Percentiles rank a stretch among this genome's conserved stretches.
Evolutionary conservation across 2,113 vertebrate genomes (phyloP).

Genomic region (Bufo gargarizans): DNA sequence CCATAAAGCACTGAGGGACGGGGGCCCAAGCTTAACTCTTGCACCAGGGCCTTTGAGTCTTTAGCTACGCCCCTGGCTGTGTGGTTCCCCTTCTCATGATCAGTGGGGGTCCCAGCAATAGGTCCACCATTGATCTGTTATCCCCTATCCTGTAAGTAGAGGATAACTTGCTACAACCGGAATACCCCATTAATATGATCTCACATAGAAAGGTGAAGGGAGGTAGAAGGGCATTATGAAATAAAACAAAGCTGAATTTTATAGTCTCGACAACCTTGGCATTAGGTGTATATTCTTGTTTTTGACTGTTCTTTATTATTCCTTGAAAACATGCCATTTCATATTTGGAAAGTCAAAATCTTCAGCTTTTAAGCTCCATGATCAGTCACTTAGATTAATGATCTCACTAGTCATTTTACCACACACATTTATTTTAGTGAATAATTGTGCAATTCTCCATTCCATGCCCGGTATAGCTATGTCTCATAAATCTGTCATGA

Average conservation of each 20-base stretch:
- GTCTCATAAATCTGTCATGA: conserved; percentile 32
- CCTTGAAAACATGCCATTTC: neutral
- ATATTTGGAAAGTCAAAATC: conserved; percentile 6
- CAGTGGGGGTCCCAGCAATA: too few relatives aligned
- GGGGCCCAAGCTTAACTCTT: too few relatives aligned
- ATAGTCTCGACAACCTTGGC: neutral
- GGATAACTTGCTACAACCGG: too few relatives aligned
- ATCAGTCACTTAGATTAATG: neutral
- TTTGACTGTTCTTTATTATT: neutral
- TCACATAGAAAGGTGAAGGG: too few relatives aligned
- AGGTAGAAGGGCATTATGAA: neutral
- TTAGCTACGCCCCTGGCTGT: too few relatives aligned
- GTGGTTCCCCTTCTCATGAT: too few relatives aligned
- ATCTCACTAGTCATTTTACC: conserved; percentile 3
- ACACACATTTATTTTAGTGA: conserved; percentile 7
- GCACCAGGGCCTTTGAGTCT: too few relatives aligned
- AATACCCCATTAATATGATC: neutral
- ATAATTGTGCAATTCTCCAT: conserved; percentile 18
- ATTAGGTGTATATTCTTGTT: neutral
- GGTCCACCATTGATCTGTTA: too few relatives aligned
- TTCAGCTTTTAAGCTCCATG: too few relatives aligned
- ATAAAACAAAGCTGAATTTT: neutral
- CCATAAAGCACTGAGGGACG: too few relatives aligned
- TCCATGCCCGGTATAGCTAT: neutral
- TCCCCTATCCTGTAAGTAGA: too few relatives aligned